phyloP scores from a whole-genome alignment of 2,113 vertebrate genomes.

The Myotis yumanensis region DNA sequence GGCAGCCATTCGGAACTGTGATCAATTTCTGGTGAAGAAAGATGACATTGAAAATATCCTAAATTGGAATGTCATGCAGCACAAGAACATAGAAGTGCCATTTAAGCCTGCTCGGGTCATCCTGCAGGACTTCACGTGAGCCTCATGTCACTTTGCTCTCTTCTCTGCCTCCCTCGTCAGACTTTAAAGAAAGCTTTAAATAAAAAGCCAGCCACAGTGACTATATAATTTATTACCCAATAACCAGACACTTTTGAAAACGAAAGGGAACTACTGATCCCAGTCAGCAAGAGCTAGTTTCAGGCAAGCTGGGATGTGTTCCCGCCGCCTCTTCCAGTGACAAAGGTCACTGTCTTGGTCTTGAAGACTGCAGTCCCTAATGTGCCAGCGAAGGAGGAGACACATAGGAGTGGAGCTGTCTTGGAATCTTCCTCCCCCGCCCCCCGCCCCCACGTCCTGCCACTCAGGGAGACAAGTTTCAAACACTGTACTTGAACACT shows the following conservation, averaged over 20 bases:
- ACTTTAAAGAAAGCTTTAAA: background rate
- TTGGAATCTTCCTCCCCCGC: background rate
- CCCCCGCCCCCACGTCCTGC: background rate
- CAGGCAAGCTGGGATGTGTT: background rate
- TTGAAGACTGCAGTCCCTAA: background rate
- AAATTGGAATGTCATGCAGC: conserved; percentile 92
- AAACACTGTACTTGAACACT: background rate
- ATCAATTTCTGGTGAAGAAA: conserved; percentile 94
- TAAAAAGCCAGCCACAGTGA: background rate
- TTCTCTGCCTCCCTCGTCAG: background rate
- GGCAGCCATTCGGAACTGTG: conserved; percentile 95
- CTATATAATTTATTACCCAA: background rate
- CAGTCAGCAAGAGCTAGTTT: background rate
- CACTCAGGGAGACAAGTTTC: too few species aligned
- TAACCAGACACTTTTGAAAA: background rate
- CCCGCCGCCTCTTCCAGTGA: background rate
- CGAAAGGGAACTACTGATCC: background rate
- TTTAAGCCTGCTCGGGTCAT: conserved; percentile 97
- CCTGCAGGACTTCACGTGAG: conserved; percentile 98
- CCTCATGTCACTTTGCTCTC: conserved; percentile 15
- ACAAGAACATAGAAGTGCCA: conserved; percentile 93
- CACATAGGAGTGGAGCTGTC: background rate
- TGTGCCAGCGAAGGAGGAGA: background rate
- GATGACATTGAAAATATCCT: conserved; percentile 95
- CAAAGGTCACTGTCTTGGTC: background rate